A percentile compares a stretch with the other conserved stretches of the same genome.
phyloP scores from a whole-genome alignment of 92 coral and sea anemone species.

The Zoanthus sansibaricus region DNA sequence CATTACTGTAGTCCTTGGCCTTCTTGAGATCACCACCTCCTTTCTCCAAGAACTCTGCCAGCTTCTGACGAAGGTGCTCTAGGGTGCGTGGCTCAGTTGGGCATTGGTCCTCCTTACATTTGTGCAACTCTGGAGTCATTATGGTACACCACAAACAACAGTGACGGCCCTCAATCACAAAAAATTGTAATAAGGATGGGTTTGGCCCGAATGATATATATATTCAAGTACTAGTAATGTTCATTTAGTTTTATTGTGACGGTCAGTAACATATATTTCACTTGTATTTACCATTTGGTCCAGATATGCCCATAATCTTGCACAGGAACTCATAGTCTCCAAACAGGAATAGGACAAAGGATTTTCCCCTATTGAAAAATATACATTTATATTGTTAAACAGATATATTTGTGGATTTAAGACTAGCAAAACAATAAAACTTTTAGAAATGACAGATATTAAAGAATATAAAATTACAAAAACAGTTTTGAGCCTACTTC shows the following conservation, averaged over 20 bases:
- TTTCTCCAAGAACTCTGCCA: constrained; percentile 30
- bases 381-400: neutral
- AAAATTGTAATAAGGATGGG: neutral
- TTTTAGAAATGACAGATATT: constrained; percentile 1
- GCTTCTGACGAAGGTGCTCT: constrained; percentile 6
- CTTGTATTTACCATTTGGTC: constrained; percentile 19
- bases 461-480: neutral
- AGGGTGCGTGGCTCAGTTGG: constrained; percentile 36
- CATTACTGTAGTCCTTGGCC: constrained; percentile 20
- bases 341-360: constrained; percentile 32
- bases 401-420: neutral
- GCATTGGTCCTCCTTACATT: constrained; percentile 4
- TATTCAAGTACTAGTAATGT: neutral
- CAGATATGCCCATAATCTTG: constrained; percentile 27
- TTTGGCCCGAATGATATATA: neutral
- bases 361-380: constrained; percentile 12
- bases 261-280: constrained; percentile 1
- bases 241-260: neutral
- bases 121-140: constrained; percentile 21
- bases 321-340: constrained; percentile 31
- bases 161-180: constrained; percentile 37
- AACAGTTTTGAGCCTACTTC: neutral
- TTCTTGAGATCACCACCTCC: constrained; percentile 36
- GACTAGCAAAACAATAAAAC: neutral
- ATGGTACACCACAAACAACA: constrained; percentile 37